phyloP scores from a whole-genome alignment of 2,888 invertebrate species.

The Eupithecia subfuscata region DNA sequence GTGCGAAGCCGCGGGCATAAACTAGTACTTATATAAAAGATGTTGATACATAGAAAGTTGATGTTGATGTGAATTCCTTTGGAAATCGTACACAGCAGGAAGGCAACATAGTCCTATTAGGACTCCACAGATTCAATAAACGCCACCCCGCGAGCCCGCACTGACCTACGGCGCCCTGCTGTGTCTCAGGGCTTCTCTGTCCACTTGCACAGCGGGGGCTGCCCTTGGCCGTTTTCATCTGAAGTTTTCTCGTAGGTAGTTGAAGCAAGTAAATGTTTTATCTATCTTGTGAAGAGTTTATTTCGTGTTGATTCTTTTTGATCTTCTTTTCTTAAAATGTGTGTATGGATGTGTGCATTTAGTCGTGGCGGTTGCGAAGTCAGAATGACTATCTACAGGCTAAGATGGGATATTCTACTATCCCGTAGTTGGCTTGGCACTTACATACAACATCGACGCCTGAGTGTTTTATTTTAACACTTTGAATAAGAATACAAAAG shows the following conservation, averaged over 20 bases:
- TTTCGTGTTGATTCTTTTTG: background rate
- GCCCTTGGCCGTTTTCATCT: slow-evolving; percentile 33
- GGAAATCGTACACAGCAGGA: background rate
- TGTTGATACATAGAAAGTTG: background rate
- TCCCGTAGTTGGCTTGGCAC: too few species aligned
- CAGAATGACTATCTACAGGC: too few species aligned
- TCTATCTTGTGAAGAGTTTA: background rate
- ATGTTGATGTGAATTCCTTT: background rate
- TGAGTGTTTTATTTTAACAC: too few species aligned
- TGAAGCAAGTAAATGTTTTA: background rate
- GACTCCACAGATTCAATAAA: slow-evolving; percentile 6
- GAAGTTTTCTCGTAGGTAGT: background rate
- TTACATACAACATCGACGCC: too few species aligned
- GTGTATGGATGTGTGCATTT: too few species aligned
- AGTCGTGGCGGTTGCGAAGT: too few species aligned
- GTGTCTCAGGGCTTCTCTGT: slow-evolving; percentile 21
- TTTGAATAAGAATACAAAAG: too few species aligned
- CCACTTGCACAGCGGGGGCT: slow-evolving; percentile 30
- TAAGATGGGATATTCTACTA: too few species aligned
- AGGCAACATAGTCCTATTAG: background rate
- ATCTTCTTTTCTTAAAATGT: background rate
- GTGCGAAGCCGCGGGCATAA: too few species aligned
- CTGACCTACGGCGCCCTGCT: slow-evolving; percentile 40
- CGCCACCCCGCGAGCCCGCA: background rate
- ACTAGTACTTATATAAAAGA: too few species aligned